Percentiles rank a stretch among this genome's conserved stretches.
These are phyloP conservation scores for Enteromius trimaculatus DNA, from an alignment of 2,797 vertebrate species.

Conservation along the genomic window DNA sequence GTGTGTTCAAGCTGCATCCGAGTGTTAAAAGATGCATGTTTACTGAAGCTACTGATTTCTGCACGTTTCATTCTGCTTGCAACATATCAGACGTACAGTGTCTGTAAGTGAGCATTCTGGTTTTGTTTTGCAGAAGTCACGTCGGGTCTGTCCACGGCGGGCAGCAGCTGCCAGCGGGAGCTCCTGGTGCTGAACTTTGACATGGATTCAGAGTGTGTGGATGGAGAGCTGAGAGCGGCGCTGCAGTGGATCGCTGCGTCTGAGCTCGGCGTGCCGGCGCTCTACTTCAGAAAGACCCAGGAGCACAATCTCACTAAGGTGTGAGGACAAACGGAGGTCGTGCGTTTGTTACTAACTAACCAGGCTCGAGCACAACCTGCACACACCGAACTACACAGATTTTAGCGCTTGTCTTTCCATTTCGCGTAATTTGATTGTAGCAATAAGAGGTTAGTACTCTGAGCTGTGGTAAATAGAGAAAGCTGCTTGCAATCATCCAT, in stretches of 20 bases:
- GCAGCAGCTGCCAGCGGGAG: constrained; percentile 76
- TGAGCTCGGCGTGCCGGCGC: constrained; percentile 88
- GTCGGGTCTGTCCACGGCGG: constrained; percentile 72
- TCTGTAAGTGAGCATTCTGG: not conserved
- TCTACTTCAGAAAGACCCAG: constrained; percentile 92
- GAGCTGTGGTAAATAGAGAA: not conserved
- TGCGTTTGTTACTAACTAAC: not conserved
- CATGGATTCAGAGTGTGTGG: constrained; percentile 84
- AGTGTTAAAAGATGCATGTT: not conserved
- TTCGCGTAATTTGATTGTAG: not conserved
- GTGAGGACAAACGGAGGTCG: constrained; percentile 67
- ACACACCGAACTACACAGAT: no score
- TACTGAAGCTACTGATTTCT: not conserved
- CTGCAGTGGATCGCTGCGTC: constrained; percentile 98
- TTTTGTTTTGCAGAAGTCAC: constrained; percentile 73
- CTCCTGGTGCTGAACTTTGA: constrained; percentile 93
- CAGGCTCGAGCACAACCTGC: no score
- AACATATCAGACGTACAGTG: not conserved
- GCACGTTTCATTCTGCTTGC: not conserved
- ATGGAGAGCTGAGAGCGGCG: constrained; percentile 85
- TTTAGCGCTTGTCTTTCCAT: not conserved
- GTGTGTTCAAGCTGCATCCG: not conserved
- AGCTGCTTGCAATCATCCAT: not conserved
- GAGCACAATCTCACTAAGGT: constrained; percentile 89
- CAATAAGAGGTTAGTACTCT: not conserved